Evolutionary conservation across 2,888 invertebrate species (phyloP).

Genomic region (Oconnorella tubifera): DNA sequence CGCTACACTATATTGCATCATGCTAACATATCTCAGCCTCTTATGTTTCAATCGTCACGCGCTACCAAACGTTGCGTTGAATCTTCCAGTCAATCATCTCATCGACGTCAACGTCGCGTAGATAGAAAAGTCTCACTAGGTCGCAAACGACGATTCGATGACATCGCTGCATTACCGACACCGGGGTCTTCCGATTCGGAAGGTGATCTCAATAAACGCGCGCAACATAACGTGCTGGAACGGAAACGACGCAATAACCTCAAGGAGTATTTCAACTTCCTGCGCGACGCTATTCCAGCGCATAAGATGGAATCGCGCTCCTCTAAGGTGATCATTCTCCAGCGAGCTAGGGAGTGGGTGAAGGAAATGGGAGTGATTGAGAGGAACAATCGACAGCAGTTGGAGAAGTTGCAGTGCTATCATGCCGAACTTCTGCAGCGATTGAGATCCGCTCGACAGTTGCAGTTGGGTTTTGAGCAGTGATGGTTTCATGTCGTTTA

Average conservation of each 20-base stretch:
- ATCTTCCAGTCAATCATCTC: not conserved
- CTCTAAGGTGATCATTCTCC: constrained; percentile 71
- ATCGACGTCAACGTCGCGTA: too few relatives aligned
- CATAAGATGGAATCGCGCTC: constrained; percentile 76
- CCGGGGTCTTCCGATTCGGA: constrained; percentile 51
- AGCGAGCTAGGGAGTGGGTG: not conserved
- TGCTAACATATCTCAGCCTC: too few relatives aligned
- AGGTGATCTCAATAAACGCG: constrained; percentile 70
- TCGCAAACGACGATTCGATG: not conserved
- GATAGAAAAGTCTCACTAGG: not conserved
- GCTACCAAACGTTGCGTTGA: too few relatives aligned
- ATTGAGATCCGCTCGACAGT: too few relatives aligned
- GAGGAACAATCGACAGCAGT: too few relatives aligned
- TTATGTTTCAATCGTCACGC: too few relatives aligned
- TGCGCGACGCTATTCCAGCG: constrained; percentile 75
- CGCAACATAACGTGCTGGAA: constrained; percentile 89
- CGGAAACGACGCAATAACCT: constrained; percentile 81
- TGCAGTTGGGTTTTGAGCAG: too few relatives aligned
- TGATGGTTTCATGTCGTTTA: too few relatives aligned
- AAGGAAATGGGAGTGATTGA: not conserved
- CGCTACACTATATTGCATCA: too few relatives aligned
- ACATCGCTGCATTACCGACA: not conserved
- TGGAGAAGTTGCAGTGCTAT: too few relatives aligned
- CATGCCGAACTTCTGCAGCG: too few relatives aligned
- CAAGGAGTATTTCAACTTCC: constrained; percentile 77